Base-by-base conservation (phyloP, 1,140 invertebrate genomes). In the Ganaspis sp. region DNA sequence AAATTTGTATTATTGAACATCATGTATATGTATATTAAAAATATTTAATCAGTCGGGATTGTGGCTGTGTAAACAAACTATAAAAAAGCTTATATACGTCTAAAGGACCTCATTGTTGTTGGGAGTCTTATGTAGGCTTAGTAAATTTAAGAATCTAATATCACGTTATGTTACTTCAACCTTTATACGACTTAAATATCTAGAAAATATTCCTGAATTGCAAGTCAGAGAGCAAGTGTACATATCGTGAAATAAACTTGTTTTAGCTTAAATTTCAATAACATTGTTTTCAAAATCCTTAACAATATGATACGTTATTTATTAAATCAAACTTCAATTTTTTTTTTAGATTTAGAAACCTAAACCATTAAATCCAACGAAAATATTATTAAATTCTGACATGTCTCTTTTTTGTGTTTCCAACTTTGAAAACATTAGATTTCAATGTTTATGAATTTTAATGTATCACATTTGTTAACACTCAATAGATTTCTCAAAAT, bases 61-160 rank as follows among this genome's bases (percentile, higher is more conserved):
- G 87, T 87, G 87, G 88, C 87, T 89, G 87, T 89, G 87, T 88
- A 87, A 85, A 89, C 76, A 87, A 85, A 89, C 76, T 88, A 80
- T 72, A 82, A 83, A 85, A 74, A 69, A 26, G 21, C 11, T 26
- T 69, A n/a, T 6, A 42, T 11, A 54, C 34, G 15, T n/a, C 17
- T 17, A 49, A 49, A 17, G n/a, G 45, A 49, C 45, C 45, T 49
- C 45, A 49, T 49, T 49, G 45, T 49, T 49, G 45, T 49, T n/a
- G n/a, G 17, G 45, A 49, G 12, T 45, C 40, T n/a, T 45, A 45
- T 17, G 37, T 72, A 29, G 42, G 23, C 17, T 72, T 72, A 74
- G 53, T 81, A 81, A 72, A 77, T 74, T 49, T 49, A 17, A 49
- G 45, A n/a, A 17, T 49, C 17, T 49, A 49, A 49, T 49, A 49